Evolutionary conservation across 2,113 vertebrate species (phyloP).

Genomic region (Hyla sarda): DNA sequence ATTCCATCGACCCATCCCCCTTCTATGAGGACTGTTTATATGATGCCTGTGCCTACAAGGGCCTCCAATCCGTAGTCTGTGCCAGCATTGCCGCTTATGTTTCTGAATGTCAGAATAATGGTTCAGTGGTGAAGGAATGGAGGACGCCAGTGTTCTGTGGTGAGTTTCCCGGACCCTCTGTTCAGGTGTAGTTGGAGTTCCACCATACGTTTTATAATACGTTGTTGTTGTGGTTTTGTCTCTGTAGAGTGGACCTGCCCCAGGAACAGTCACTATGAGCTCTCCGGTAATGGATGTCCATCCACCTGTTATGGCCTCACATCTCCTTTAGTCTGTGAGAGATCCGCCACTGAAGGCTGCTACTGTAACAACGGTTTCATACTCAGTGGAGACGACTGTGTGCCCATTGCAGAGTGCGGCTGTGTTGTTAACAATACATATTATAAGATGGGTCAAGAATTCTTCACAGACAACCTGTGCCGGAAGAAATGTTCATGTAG

Average conservation of each 20-base stretch:
- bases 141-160: constrained; percentile 68
- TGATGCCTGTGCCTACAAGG: constrained; percentile 69
- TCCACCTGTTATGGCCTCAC: constrained; percentile 70
- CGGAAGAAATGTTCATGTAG: constrained; percentile 76
- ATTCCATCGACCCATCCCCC: constrained; percentile 55
- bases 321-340: constrained; percentile 64
- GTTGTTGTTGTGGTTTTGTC: background rate
- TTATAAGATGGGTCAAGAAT: constrained; percentile 66
- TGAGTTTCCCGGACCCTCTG: constrained; percentile 58
- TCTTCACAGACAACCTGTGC: constrained; percentile 69
- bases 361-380: constrained; percentile 75
- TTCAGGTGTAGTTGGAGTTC: too few species aligned
- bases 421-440: constrained; percentile 71
- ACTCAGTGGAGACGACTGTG: constrained; percentile 72
- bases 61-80: constrained; percentile 65
- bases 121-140: constrained; percentile 61
- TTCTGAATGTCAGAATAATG: constrained; percentile 65
- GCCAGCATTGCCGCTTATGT: constrained; percentile 65
- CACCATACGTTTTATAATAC: too few species aligned
- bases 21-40: constrained; percentile 69
- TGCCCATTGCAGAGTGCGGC: constrained; percentile 72
- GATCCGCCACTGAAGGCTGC: constrained; percentile 76
- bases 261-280: constrained; percentile 77
- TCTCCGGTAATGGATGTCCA: constrained; percentile 74
- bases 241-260: constrained; percentile 74